phyloP scores from a whole-genome alignment of 1,140 invertebrate species.

The Drosophila tsacasi region DNA sequence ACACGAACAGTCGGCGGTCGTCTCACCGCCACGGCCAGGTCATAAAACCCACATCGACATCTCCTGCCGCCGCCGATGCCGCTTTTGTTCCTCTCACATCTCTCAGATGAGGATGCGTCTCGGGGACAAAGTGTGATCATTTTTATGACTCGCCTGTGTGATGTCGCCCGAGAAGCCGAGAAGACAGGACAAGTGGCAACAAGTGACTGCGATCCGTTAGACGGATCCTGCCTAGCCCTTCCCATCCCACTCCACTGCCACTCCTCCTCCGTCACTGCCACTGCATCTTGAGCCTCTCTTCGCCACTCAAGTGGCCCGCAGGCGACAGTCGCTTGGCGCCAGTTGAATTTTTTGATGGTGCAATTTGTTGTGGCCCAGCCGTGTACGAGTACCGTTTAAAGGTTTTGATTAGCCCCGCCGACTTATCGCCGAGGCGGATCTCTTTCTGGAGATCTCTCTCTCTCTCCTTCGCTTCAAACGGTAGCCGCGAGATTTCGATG shows the following conservation, averaged over 20 bases:
- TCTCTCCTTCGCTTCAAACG: slow-evolving; percentile 18
- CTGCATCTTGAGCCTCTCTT: slow-evolving; percentile 5
- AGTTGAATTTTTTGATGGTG: slow-evolving; percentile 56
- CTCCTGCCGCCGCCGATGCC: slow-evolving; percentile 17
- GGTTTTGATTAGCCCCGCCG: slow-evolving; percentile 66
- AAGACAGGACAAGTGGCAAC: slow-evolving; percentile 69
- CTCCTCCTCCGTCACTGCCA: neutral
- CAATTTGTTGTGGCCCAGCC: slow-evolving; percentile 68
- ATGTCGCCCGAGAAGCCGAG: slow-evolving; percentile 52
- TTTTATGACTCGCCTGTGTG: slow-evolving; percentile 79
- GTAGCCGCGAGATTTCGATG: slow-evolving; percentile 45
- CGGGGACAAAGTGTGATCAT: slow-evolving; percentile 77
- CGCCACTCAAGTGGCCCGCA: slow-evolving; percentile 60
- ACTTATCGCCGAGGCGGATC: slow-evolving; percentile 68
- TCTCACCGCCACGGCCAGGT: slow-evolving; percentile 21
- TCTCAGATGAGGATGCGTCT: slow-evolving; percentile 44
- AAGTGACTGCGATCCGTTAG: slow-evolving; percentile 58
- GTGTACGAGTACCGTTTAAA: slow-evolving; percentile 66
- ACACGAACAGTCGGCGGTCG: slow-evolving; percentile 71
- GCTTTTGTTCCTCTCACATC: slow-evolving; percentile 57
- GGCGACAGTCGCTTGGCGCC: slow-evolving; percentile 74
- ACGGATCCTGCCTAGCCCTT: slow-evolving; percentile 25
- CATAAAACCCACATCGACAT: slow-evolving; percentile 68
- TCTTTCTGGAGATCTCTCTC: slow-evolving; percentile 32
- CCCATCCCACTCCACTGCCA: slow-evolving; percentile 18